Percentiles rank a stretch among this genome's conserved stretches.
These are phyloP conservation scores for Actinostola sp. DNA, from an alignment of 92 coral and sea anemone species.

Conservation along the genomic window DNA sequence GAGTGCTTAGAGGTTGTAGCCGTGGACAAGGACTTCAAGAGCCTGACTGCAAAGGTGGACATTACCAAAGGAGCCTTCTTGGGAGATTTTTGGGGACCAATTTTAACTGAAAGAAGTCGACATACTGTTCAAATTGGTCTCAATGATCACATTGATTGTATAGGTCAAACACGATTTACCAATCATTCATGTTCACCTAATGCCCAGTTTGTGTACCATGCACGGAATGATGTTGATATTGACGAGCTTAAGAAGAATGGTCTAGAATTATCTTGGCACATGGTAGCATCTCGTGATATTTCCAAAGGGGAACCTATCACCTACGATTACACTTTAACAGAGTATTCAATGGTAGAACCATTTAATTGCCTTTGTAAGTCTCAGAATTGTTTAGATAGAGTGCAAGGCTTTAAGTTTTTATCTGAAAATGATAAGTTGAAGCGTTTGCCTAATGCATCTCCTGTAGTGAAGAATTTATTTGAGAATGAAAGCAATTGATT, in stretches of 20 bases:
- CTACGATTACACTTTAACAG: conserved; percentile 54
- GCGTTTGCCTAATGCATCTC: neutral
- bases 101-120: conserved; percentile 5
- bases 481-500: neutral
- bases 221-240: conserved; percentile 10
- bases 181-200: conserved; percentile 69
- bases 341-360: conserved; percentile 43
- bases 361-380: conserved; percentile 59
- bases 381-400: conserved; percentile 42
- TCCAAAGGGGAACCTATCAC: conserved; percentile 56
- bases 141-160: conserved; percentile 41
- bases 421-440: neutral
- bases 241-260: neutral
- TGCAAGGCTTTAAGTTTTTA: conserved; percentile 2
- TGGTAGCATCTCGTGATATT: conserved; percentile 54
- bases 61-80: conserved; percentile 52
- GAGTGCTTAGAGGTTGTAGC: conserved; percentile 41
- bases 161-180: conserved; percentile 11
- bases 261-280: conserved; percentile 44
- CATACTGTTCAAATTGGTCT: conserved; percentile 49
- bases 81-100: conserved; percentile 61
- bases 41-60: conserved; percentile 48
- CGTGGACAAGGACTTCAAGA: conserved; percentile 30
- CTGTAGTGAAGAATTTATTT: neutral
- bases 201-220: conserved; percentile 38